Evolutionary conservation across 2,888 invertebrate genomes (phyloP).

Genomic region (Napeogenes sylphis): DNA sequence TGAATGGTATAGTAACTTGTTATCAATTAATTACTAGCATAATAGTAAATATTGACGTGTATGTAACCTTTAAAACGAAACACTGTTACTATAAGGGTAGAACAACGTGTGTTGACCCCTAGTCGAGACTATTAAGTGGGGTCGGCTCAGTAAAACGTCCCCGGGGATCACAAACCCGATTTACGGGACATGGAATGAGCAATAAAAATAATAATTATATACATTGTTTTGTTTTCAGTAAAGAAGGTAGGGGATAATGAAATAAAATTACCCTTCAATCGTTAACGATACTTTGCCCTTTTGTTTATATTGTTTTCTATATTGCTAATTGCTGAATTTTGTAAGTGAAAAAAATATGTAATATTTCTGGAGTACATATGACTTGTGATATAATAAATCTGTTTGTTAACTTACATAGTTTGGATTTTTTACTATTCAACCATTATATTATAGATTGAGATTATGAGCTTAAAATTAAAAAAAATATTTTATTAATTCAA

Average conservation of each 20-base stretch:
- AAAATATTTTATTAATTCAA: too few relatives aligned
- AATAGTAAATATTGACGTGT: neutral
- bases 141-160: constrained; percentile 65
- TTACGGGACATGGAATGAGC: constrained; percentile 71
- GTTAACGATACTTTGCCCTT: constrained; percentile 6
- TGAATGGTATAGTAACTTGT: neutral
- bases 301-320: constrained; percentile 7
- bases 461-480: too few relatives aligned
- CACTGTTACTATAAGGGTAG: constrained; percentile 1
- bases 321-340: too few relatives aligned
- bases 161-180: constrained; percentile 64
- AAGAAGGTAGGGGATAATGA: constrained; percentile 43
- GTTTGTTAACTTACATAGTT: too few relatives aligned
- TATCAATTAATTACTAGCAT: neutral
- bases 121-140: constrained; percentile 62
- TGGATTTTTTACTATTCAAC: too few relatives aligned
- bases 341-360: too few relatives aligned
- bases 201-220: constrained; percentile 71
- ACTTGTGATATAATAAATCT: too few relatives aligned
- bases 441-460: too few relatives aligned
- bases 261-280: constrained; percentile 40
- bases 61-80: constrained; percentile 1
- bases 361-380: too few relatives aligned
- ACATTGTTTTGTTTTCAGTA: constrained; percentile 54
- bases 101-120: constrained; percentile 15